A percentile compares a stretch with the other conserved stretches of the same genome.
Evolutionary conservation across 2,888 invertebrate genomes (phyloP).

Genomic region (Melanchra persicariae): DNA sequence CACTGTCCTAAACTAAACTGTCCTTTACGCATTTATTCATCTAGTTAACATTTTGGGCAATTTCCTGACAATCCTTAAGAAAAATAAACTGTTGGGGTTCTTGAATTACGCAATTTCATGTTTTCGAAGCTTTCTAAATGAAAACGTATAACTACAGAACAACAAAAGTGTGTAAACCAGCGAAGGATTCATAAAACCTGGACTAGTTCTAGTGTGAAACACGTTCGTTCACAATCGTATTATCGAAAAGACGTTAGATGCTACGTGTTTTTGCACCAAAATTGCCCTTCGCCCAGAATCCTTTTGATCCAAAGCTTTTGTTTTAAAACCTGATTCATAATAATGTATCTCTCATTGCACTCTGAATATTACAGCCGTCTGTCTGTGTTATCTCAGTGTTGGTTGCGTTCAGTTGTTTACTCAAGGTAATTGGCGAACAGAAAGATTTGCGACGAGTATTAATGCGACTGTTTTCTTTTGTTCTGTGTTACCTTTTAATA

Average conservation of each 20-base stretch:
- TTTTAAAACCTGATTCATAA: conserved; percentile 62
- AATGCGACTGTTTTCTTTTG: conserved; percentile 38
- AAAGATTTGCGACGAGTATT: conserved; percentile 53
- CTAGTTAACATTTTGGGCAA: background rate
- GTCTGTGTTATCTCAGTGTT: conserved; percentile 41
- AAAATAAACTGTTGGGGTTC: background rate
- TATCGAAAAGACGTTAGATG: conserved; percentile 79
- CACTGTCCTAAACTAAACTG: background rate
- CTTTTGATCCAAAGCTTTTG: conserved; percentile 66
- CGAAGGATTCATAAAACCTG: conserved; percentile 68
- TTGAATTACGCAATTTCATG: conserved; percentile 14
- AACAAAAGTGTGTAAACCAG: conserved; percentile 41
- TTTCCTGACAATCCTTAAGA: background rate
- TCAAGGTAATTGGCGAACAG: conserved; percentile 59
- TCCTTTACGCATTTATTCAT: background rate
- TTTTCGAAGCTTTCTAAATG: conserved; percentile 11
- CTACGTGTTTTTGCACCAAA: conserved; percentile 77
- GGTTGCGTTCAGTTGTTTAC: conserved; percentile 52
- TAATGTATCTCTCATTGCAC: conserved; percentile 47
- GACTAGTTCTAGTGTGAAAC: conserved; percentile 68
- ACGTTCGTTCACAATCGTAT: conserved; percentile 76
- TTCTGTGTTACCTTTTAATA: conserved; percentile 23
- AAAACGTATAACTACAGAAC: conserved; percentile 39
- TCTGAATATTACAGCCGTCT: conserved; percentile 43
- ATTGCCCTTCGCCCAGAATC: conserved; percentile 68